Conservation (phyloP, 1,140 invertebrate species). For the Prorops nasuta region DNA sequence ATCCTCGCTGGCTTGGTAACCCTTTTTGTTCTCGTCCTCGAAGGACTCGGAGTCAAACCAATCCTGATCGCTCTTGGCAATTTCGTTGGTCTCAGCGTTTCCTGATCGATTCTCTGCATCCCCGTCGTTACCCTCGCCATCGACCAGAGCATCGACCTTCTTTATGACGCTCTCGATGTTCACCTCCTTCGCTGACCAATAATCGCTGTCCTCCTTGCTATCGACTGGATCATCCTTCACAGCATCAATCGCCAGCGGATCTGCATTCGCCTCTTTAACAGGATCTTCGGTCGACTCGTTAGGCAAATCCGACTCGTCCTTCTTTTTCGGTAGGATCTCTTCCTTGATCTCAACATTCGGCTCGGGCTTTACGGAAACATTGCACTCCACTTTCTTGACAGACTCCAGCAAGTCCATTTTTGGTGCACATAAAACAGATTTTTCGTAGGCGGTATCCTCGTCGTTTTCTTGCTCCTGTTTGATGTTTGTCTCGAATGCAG, state of each 20-base stretch:
- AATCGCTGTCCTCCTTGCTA: conserved; percentile 71
- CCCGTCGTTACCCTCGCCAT: conserved; percentile 42
- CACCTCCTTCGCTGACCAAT: conserved; percentile 74
- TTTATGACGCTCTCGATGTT: conserved; percentile 79
- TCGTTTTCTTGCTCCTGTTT: conserved; percentile 19
- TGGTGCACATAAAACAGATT: too few species aligned
- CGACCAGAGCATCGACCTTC: conserved; percentile 67
- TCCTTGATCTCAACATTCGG: conserved; percentile 18
- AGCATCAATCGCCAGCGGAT: conserved; percentile 35
- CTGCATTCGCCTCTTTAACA: conserved; percentile 26
- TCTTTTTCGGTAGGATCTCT: conserved; percentile 19
- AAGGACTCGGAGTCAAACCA: conserved; percentile 53
- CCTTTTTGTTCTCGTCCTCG: conserved; percentile 48
- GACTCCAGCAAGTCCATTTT: too few species aligned
- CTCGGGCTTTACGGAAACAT: conserved; percentile 9
- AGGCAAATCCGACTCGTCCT: conserved; percentile 28
- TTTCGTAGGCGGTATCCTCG: too few species aligned
- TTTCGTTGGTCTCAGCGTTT: conserved; percentile 28
- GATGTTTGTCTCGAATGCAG: not conserved
- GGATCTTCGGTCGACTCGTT: conserved; percentile 33
- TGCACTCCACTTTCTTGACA: not conserved
- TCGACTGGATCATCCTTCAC: conserved; percentile 54
- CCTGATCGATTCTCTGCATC: conserved; percentile 27
- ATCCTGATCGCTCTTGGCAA: conserved; percentile 20
- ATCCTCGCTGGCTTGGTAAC: conserved; percentile 33